A percentile compares a stretch with the other conserved stretches of the same genome.
Conservation (phyloP, 2,797 vertebrate genomes). For the Carapus acus region DNA sequence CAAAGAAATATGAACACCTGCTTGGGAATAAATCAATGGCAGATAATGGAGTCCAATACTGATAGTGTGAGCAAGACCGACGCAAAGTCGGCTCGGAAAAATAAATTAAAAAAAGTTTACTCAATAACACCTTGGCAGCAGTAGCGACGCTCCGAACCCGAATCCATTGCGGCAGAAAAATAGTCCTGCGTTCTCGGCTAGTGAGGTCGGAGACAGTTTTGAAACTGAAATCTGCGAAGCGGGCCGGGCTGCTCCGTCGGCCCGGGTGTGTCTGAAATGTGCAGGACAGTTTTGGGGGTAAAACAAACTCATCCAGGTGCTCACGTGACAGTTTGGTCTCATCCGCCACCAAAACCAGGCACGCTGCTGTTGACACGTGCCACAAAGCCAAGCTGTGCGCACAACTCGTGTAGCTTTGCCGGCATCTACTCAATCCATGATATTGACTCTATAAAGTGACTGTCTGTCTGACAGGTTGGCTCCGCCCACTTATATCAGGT, state of each 20-base stretch:
- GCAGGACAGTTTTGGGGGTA: no score
- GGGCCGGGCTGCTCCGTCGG: no score
- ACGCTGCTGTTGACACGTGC: no score
- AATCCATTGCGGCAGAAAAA: slow-evolving; percentile 39
- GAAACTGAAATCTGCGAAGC: slow-evolving; percentile 21
- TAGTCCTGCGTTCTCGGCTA: no score
- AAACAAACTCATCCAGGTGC: no score
- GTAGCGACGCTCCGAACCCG: no score
- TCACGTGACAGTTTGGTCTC: no score
- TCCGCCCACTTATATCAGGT: slow-evolving; percentile 21
- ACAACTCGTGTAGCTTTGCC: no score
- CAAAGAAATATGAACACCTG: slow-evolving; percentile 22
- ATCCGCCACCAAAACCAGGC: no score
- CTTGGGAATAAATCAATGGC: slow-evolving; percentile 24
- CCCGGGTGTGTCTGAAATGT: no score
- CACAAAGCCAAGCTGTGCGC: no score
- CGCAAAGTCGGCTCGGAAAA: slow-evolving; percentile 33
- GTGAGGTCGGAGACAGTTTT: no score
- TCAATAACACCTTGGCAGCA: slow-evolving; percentile 39
- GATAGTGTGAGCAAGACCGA: slow-evolving; percentile 51
- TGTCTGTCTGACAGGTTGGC: slow-evolving; percentile 22
- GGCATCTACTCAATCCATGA: background rate
- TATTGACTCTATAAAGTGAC: slow-evolving; percentile 23
- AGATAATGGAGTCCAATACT: slow-evolving; percentile 59
- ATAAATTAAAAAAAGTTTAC: slow-evolving; percentile 70